phyloP scores from a whole-genome alignment of 2,113 vertebrate genomes.

The Myanophis thanlyinensis region DNA sequence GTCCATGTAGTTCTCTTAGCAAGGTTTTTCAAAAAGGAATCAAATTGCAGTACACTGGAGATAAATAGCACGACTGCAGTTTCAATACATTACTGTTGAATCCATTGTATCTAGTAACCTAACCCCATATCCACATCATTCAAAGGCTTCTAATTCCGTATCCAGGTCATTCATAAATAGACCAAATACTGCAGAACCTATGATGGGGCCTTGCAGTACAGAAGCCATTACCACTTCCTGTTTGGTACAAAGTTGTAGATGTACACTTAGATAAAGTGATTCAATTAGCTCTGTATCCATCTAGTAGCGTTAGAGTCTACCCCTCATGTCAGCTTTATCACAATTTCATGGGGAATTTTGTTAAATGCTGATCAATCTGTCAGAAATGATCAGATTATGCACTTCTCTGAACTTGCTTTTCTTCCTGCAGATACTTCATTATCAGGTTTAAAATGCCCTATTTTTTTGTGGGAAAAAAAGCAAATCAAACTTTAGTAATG shows the following conservation, averaged over 20 bases:
- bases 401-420: not conserved
- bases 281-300: not conserved
- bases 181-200: not conserved
- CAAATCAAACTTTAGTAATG: not conserved
- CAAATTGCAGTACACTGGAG: constrained; percentile 16
- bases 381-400: not conserved
- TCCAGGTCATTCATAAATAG: not conserved
- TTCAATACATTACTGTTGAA: not conserved
- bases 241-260: not conserved
- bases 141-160: not conserved
- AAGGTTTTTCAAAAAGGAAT: not conserved
- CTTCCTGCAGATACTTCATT: not conserved
- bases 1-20: not conserved
- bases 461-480: not conserved
- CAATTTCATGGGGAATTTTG: not conserved
- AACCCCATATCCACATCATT: not conserved
- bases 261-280: not conserved
- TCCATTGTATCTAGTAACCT: not conserved
- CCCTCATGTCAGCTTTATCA: not conserved
- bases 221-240: not conserved
- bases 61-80: constrained; percentile 8
- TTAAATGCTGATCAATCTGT: not conserved
- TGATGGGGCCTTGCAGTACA: not conserved
- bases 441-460: not conserved
- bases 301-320: not conserved